Conservation (phyloP, 2,797 vertebrate genomes). For the Atherinosoma microstoma region DNA sequence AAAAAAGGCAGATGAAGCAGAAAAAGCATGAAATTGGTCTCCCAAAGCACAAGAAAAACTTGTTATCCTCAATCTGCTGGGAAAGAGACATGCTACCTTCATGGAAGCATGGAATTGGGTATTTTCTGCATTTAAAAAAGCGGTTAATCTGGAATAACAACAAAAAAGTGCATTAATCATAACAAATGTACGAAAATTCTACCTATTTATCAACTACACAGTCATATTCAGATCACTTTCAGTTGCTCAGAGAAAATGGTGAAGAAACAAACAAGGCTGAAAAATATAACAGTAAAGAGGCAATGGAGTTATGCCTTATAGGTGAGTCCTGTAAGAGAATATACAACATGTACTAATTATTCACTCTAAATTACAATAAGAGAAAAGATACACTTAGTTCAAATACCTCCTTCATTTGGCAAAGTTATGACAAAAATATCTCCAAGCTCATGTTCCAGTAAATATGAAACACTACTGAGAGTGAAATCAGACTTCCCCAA, state of each 20-base stretch:
- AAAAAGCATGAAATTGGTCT: not conserved
- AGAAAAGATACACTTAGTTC: not conserved
- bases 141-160: not conserved
- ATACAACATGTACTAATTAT: not conserved
- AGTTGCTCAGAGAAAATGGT: not conserved
- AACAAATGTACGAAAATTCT: not conserved
- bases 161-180: not conserved
- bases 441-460: not conserved
- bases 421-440: not conserved
- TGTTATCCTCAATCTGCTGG: not conserved
- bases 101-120: not conserved
- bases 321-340: not conserved
- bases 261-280: not conserved
- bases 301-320: not conserved
- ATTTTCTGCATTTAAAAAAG: not conserved
- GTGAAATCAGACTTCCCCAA: not conserved
- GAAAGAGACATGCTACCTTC: not conserved
- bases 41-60: slow-evolving; percentile 1
- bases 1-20: slow-evolving; percentile 15
- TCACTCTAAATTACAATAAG: not conserved
- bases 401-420: not conserved
- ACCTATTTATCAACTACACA: not conserved
- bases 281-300: not conserved
- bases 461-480: not conserved
- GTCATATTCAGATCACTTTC: not conserved